Evolutionary conservation across 2,888 invertebrate species (phyloP).

Genomic region (Caenorhabditis imperialis): DNA sequence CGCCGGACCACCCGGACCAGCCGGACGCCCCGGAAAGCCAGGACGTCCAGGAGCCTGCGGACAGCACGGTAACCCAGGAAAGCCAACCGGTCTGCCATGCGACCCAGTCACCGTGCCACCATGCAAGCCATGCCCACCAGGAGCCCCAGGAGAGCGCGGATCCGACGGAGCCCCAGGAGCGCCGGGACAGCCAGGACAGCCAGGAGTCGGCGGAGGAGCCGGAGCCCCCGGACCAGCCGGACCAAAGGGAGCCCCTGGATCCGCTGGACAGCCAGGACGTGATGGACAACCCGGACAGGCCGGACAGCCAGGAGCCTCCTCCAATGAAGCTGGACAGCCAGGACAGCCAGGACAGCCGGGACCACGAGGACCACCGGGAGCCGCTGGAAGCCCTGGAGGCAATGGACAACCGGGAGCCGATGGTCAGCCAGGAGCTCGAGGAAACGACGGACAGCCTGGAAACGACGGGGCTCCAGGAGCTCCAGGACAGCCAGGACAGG

Average conservation of each 20-base stretch:
- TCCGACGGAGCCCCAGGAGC: slow-evolving; percentile 69
- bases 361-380: slow-evolving; percentile 61
- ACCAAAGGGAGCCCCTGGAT: slow-evolving; percentile 53
- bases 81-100: slow-evolving; percentile 67
- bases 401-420: slow-evolving; percentile 57
- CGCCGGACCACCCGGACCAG: slow-evolving; percentile 57
- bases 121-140: slow-evolving; percentile 69
- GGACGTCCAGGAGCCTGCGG: slow-evolving; percentile 61
- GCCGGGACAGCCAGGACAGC: slow-evolving; percentile 40
- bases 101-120: slow-evolving; percentile 70
- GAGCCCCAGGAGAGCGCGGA: slow-evolving; percentile 60
- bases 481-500: slow-evolving; percentile 60
- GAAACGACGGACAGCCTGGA: slow-evolving; percentile 51
- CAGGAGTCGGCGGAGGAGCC: slow-evolving; percentile 33
- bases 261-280: slow-evolving; percentile 40
- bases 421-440: slow-evolving; percentile 64
- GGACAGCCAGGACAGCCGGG: slow-evolving; percentile 61
- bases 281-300: slow-evolving; percentile 50
- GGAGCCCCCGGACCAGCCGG: slow-evolving; percentile 54
- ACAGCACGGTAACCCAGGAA: slow-evolving; percentile 62
- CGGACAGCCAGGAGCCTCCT: slow-evolving; percentile 46
- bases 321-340: slow-evolving; percentile 39
- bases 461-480: slow-evolving; percentile 50
- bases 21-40: slow-evolving; percentile 57
- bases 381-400: slow-evolving; percentile 58